These are phyloP conservation scores for Portevinia maculata DNA, from an alignment of 2,888 invertebrate genomes.

Conservation along the genomic window DNA sequence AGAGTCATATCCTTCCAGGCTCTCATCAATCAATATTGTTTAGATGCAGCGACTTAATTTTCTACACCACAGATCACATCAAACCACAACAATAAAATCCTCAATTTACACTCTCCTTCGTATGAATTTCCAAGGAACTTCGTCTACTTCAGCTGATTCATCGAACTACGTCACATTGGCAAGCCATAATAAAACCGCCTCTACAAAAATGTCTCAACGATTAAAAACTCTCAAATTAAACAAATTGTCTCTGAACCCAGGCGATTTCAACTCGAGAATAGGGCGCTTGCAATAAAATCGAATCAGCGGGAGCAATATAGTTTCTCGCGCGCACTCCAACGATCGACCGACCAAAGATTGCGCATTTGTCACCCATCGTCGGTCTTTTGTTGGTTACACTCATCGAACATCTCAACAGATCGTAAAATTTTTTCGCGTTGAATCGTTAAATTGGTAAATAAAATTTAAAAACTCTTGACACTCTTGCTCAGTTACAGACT, in stretches of 20 bases:
- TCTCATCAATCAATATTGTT: conserved; percentile 20
- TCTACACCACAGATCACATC: background rate
- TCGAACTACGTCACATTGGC: conserved; percentile 19
- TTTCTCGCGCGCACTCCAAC: conserved; percentile 10
- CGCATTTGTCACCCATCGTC: conserved; percentile 59
- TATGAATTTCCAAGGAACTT: conserved; percentile 16
- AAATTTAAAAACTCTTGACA: conserved; percentile 37
- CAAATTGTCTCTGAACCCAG: conserved; percentile 39
- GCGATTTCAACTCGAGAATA: conserved; percentile 2
- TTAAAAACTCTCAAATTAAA: conserved; percentile 13
- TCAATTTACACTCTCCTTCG: conserved; percentile 11
- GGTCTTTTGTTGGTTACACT: conserved; percentile 35
- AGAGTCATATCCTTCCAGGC: background rate
- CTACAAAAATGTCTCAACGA: background rate
- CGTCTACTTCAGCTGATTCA: background rate
- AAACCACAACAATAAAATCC: conserved; percentile 26
- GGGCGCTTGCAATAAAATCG: conserved; percentile 55
- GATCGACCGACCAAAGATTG: conserved; percentile 14
- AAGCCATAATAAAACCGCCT: conserved; percentile 21
- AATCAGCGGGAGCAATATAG: conserved; percentile 47
- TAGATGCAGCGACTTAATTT: background rate
- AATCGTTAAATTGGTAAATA: conserved; percentile 60
- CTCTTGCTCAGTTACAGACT: background rate
- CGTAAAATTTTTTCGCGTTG: conserved; percentile 64
- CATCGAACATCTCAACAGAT: conserved; percentile 72